Conservation (phyloP, 1,140 invertebrate genomes). For the Diabrotica virgifera region DNA sequence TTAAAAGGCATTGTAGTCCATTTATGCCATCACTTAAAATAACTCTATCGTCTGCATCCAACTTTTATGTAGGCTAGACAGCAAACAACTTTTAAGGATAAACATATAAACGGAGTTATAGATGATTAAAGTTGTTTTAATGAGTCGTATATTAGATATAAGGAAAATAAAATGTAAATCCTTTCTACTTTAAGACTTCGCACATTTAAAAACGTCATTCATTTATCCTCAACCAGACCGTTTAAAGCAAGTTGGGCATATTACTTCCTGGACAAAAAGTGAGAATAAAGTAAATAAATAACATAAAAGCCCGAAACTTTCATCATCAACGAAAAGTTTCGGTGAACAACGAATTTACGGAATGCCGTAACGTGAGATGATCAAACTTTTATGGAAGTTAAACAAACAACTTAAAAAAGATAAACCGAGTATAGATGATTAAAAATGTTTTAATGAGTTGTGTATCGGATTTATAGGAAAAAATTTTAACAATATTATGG, state of each 20-base stretch:
- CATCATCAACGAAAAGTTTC: background rate
- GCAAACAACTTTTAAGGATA: too few relatives aligned
- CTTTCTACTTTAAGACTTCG: too few relatives aligned
- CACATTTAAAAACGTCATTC: too few relatives aligned
- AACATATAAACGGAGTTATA: too few relatives aligned
- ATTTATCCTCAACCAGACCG: background rate
- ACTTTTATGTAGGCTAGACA: too few relatives aligned
- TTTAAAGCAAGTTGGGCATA: background rate
- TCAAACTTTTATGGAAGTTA: background rate
- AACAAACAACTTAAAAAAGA: background rate
- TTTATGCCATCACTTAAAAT: too few relatives aligned
- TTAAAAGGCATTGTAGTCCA: too few relatives aligned
- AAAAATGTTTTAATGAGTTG: slow-evolving; percentile 3
- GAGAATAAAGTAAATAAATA: background rate
- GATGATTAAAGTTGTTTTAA: too few relatives aligned
- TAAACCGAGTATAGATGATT: background rate
- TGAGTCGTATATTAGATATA: too few relatives aligned
- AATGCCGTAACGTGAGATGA: background rate
- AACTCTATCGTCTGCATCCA: too few relatives aligned
- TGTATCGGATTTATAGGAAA: background rate
- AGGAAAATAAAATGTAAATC: too few relatives aligned
- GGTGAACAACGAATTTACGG: background rate
- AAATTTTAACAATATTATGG: too few relatives aligned
- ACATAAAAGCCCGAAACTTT: background rate
- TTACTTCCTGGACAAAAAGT: background rate